Conservation (phyloP, 1,140 invertebrate species). For the Bombus waltoni region DNA sequence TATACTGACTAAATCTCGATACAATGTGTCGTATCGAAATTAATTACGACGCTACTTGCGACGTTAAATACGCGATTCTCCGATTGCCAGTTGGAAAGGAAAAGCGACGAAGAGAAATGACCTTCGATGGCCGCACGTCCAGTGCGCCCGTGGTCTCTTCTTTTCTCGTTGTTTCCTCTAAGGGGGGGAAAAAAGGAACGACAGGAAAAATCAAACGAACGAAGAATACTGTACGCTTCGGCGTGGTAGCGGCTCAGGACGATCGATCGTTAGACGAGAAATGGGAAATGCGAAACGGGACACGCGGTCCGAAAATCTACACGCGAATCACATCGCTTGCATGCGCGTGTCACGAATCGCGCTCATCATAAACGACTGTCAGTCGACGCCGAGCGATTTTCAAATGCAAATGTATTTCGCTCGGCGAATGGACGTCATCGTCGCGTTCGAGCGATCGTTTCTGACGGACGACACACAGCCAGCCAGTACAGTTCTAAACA, state of each 20-base stretch:
- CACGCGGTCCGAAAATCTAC: conserved; percentile 51
- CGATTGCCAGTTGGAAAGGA: background rate
- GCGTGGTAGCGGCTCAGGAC: background rate
- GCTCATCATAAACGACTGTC: conserved; percentile 57
- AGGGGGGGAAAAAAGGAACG: background rate
- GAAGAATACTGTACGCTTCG: background rate
- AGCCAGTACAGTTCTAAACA: conserved; percentile 46
- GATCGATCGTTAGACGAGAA: background rate
- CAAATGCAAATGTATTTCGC: conserved; percentile 66
- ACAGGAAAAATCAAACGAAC: background rate
- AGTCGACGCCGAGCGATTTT: conserved; percentile 55
- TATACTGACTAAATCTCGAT: background rate
- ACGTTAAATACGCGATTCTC: too few species aligned
- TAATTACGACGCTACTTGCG: background rate
- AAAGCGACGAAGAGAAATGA: background rate
- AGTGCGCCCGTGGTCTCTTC: background rate
- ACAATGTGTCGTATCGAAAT: background rate
- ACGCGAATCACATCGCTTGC: conserved; percentile 51
- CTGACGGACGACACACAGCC: conserved; percentile 32
- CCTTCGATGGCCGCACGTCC: background rate
- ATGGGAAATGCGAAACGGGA: background rate
- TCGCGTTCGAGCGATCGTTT: conserved; percentile 45
- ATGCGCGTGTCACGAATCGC: conserved; percentile 54
- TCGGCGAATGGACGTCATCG: conserved; percentile 43
- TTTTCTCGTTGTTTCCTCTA: background rate